Conservation (phyloP, 2,888 invertebrate species). For the Altica lythri region DNA sequence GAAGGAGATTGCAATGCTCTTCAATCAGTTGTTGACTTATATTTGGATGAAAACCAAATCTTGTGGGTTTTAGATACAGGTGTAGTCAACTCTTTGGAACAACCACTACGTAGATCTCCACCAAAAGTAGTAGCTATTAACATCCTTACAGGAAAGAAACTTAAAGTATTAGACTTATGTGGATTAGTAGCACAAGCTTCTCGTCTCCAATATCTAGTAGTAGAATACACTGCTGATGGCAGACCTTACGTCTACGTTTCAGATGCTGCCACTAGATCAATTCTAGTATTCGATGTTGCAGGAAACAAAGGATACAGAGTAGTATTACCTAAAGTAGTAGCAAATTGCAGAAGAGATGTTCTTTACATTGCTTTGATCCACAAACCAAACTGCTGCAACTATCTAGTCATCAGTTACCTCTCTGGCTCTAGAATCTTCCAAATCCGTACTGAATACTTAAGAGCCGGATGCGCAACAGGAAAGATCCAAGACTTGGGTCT, state of each 20-base stretch:
- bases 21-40: constrained; percentile 73
- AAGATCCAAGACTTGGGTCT: constrained; percentile 60
- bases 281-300: constrained; percentile 68
- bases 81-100: constrained; percentile 68
- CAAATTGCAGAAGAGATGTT: constrained; percentile 62
- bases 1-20: constrained; percentile 67
- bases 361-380: constrained; percentile 69
- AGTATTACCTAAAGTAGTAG: constrained; percentile 63
- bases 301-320: constrained; percentile 66
- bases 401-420: constrained; percentile 68
- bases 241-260: constrained; percentile 68
- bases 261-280: constrained; percentile 71
- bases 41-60: constrained; percentile 65
- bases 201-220: constrained; percentile 67
- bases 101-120: constrained; percentile 67
- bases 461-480: constrained; percentile 63
- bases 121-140: constrained; percentile 64
- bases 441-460: constrained; percentile 66
- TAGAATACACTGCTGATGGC: constrained; percentile 68
- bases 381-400: constrained; percentile 60
- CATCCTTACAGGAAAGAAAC: constrained; percentile 59
- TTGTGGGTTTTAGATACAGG: constrained; percentile 77
- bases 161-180: constrained; percentile 67
- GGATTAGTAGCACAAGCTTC: constrained; percentile 64
- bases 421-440: constrained; percentile 67